Evolutionary conservation across 1,140 invertebrate genomes (phyloP), one percentile per base, ranked within the genome.

Genomic region (Pogonomyrmex barbatus): DNA sequence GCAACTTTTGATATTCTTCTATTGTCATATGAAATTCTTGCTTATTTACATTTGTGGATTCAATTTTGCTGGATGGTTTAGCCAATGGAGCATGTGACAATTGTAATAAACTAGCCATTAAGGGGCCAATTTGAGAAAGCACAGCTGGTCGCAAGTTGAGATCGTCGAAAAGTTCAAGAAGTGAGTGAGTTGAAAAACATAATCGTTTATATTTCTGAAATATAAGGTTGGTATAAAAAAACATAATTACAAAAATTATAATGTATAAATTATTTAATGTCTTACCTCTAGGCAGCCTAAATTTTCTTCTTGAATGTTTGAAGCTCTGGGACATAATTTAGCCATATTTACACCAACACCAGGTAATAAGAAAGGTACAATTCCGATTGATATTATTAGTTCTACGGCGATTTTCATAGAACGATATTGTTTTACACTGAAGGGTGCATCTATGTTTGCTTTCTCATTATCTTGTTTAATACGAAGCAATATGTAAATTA

Each of bases 101-200:
- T 94, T 97, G 97, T 88, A 97, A 96, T n/a, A 98, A 92, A 9
- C 96, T 96, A 87, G 96, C 96, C 62, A 98, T 93, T 85, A 97
- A 54, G 79, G 95, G 94, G 68, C 93, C 93, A 17, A 96, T 68
- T 73, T 95, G 91, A 24, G 92, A 78, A 45, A 96, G 47, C 33
- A 96, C 88, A 5, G 94, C 86, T 62, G 93, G 91, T 65, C 93
- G 92, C 58, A 96, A 87, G 10, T 92, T 88, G 73, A 92, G 81
- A 52, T 95, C 91, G 39, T 95, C 87, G 42, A 94, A 93, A 65
- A 94, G 94, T n/a, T 91, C 76, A 12, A 95, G 52, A 0, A 96
- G 88, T 52, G 93, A 91, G 36, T 92, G 78, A 8, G 91, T 88
- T 17, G 94, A 92, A 14, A 90, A 91, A 30, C 89, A 87, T 56